Percentiles rank a stretch among this genome's conserved stretches.
phyloP scores from a whole-genome alignment of 30 jellyfish, hydroid and myxozoan genomes.

The Turritopsis dohrnii region DNA sequence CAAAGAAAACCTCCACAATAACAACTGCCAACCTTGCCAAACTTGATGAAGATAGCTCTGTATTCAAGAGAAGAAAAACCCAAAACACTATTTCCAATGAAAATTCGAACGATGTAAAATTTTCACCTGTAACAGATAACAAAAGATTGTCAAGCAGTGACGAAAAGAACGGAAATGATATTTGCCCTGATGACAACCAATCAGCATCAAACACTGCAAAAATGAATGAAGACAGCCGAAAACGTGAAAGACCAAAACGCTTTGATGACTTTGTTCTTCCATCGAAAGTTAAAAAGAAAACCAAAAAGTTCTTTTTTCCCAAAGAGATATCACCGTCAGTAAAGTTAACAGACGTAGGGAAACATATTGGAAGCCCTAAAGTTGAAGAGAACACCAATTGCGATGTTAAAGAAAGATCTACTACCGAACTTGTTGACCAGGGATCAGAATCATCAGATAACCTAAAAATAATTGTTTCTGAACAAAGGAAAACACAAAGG shows the following conservation, averaged over 20 bases:
- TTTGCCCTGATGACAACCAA: not conserved
- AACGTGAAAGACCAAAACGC: constrained; percentile 40
- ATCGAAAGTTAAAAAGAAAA: constrained; percentile 21
- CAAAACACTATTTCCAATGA: not conserved
- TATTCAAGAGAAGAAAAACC: not conserved
- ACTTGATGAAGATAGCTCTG: not conserved
- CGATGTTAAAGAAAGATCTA: not conserved
- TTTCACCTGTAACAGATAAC: not conserved
- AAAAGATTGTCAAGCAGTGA: not conserved
- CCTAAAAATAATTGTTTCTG: not conserved
- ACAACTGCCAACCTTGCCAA: not conserved
- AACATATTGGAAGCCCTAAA: not conserved
- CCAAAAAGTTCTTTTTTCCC: constrained; percentile 17
- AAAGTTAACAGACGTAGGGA: not conserved
- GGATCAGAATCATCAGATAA: not conserved
- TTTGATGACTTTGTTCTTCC: constrained; percentile 37
- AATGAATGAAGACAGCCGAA: constrained; percentile 22
- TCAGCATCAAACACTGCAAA: not conserved
- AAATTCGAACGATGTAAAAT: not conserved
- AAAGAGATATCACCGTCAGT: constrained; percentile 1
- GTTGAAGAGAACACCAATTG: not conserved
- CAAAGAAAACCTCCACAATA: not conserved
- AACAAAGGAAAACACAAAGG: constrained; percentile 11
- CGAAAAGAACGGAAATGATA: not conserved
- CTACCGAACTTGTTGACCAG: not conserved